Evolutionary conservation across 1,140 invertebrate species (phyloP), one percentile per base, ranked within the genome.

Genomic region (Nautilus pompilius): DNA sequence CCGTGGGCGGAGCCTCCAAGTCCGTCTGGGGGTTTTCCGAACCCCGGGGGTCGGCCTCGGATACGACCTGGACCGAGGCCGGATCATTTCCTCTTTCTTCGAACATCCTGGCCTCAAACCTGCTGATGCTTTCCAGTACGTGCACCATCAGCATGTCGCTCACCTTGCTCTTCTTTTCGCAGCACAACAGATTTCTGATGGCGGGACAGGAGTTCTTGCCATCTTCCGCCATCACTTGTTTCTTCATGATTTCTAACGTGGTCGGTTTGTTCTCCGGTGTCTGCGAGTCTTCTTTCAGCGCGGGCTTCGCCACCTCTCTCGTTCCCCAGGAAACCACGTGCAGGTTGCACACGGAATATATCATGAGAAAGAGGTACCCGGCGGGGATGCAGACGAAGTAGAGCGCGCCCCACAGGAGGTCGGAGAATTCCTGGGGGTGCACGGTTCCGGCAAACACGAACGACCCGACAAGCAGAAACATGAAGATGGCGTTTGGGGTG

Each of bases 221-320:
- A n/a, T n/a, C n/a, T 26, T 1, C 55, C 10, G 22, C 46, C 26
- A 28, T 26, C 36, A 5, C 15, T 33, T 70, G 71, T 34, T 69
- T 70, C 48, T 71, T 68, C n/a, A 67, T 57, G 55, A 68, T 67
- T 63, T 69, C 67, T 64, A 71, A 71, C 32, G 68, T 58, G 28
- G 62, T 51, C 49, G 63, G 48, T 57, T 71, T 66, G 32, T 76
- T 67, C 49, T 71, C 58, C 48, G 66, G 69, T 26, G n/a, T n/a
- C n/a, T n/a, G n/a, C n/a, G n/a, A n/a, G n/a, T 70, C 17, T 60
- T 79, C 74, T n/a, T 62, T 59, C 55, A 73, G 72, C 5, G 94
- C 71, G 56, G 73, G 72, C 51, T 73, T 72, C 45, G 71, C 71
- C 3, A 54, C 66, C 55, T 75, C 72, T 66, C 76, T 69, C 55